Conservation (phyloP, 2,888 invertebrate species). For the Chymomyza fuscimana region DNA sequence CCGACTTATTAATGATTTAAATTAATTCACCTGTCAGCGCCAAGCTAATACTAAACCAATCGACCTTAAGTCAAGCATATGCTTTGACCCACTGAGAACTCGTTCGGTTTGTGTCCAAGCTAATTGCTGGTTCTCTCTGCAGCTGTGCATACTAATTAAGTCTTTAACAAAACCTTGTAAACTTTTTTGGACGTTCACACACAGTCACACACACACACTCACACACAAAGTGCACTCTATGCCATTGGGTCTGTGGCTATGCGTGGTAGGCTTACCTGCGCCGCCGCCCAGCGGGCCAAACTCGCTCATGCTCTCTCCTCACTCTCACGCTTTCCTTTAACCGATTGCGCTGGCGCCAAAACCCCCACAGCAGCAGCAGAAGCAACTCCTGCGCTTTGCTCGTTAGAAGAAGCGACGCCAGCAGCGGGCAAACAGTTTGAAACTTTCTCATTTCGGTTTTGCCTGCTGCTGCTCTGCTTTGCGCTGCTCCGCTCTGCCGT, state of each 20-base stretch:
- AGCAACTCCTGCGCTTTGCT: conserved; percentile 48
- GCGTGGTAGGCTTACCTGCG: conserved; percentile 60
- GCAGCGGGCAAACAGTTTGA: conserved; percentile 56
- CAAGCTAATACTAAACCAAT: not conserved
- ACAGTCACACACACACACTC: not conserved
- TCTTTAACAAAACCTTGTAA: not conserved
- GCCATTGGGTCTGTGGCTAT: conserved; percentile 24
- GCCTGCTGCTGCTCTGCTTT: conserved; percentile 20
- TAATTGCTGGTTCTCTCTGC: not conserved
- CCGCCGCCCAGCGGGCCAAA: not conserved
- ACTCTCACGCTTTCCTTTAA: conserved; percentile 18
- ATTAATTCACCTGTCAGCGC: too few relatives aligned
- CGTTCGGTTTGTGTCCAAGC: conserved; percentile 23
- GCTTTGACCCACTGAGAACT: conserved; percentile 13
- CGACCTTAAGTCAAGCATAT: not conserved
- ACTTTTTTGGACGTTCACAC: conserved; percentile 21
- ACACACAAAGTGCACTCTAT: not conserved
- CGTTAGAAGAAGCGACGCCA: conserved; percentile 59
- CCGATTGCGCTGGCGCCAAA: conserved; percentile 32
- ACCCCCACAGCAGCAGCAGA: conserved; percentile 13
- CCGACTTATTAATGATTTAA: too few relatives aligned
- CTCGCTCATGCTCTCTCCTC: not conserved
- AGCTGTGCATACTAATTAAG: conserved; percentile 33
- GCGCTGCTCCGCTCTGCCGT: conserved; percentile 22
- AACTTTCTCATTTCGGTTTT: conserved; percentile 65